Evolutionary conservation across 2,113 vertebrate genomes (phyloP), one percentile per base, ranked within the genome.

Genomic region (Phylloscopus trochilus): DNA sequence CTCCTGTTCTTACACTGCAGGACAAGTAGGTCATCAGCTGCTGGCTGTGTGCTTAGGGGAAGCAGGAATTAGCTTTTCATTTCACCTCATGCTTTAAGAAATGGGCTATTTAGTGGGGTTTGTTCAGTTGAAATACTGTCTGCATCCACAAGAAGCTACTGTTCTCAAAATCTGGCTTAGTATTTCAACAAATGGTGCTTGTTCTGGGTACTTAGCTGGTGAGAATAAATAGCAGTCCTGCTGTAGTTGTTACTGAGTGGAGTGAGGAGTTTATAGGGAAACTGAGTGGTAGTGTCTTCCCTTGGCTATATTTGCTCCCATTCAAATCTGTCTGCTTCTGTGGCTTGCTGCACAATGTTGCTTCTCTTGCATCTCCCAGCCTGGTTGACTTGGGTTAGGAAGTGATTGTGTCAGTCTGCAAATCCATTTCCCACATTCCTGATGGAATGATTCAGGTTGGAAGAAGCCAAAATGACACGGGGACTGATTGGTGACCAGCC

Each of bases 121-220:
- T 78, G 33, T 75, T 94, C 60, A 63, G 24, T 89, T 67, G 60
- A 44, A 92, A 66, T 94, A 56, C 17, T 83, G 73, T 53, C 60
- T 87, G 60, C 16, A 7, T 63, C 59, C 66, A 96, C 91, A 92
- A 69, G 70, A 69, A 68, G 81, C 66, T 51, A 91, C 53, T 96
- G 93, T 95, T 96, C 86, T 92, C 74, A 72, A 92, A 95, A 92
- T 89, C 87, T 91, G 89, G 69, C 84, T 96, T 97, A 84, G 80
- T 19, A 1, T 92, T 95, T 75, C 37, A 92, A 95, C 89, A 96
- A 96, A 44, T 22, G 44, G 21, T 60, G 35, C 60, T 93, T 96
- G 92, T 95, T 94, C 73, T 89, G 77, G 43, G 2, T 70, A 37
- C 52, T 94, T 70, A 74, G 63, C 80, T 72, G 80, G 18, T 80